Evolutionary conservation across 2,113 vertebrate species (phyloP), one percentile per base, ranked within the genome.

Genomic region (Vidua macroura): DNA sequence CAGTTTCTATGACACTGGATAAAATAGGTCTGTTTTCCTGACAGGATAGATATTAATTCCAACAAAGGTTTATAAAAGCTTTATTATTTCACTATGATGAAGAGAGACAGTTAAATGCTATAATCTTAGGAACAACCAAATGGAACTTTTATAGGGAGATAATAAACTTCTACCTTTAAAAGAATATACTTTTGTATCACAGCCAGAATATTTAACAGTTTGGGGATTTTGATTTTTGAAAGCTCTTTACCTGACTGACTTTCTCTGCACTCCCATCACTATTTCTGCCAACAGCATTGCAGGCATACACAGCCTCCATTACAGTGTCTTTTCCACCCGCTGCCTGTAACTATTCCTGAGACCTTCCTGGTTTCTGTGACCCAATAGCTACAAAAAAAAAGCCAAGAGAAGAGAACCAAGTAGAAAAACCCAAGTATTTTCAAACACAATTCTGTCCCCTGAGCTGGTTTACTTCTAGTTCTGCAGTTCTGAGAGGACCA

Each of bases 1-100:
- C 76, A 91, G 92, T 95, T 90, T 93, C 90, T 96, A 82, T 81
- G 69, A 83, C 83, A 87, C 81, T 90, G 90, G 56, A 81, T 95
- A 83, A 92, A 83, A 87, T 68, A 77, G 92, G 89, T 91, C 73
- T 96, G 48, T 77, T 90, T 92, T 82, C 60, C 68, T 73, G 83
- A 77, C 92, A 66, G 88, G 88, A 69, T 23, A 55, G 56, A 66
- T 88, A 72, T 46, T 73, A 51, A n/a, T 77, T 89, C 43, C 30
- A 80, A 64, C n/a, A 73, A 56, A 83, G 51, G 43, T 86, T 48
- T 73, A 43, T 78, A 70, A 69, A 66, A 86, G 49, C 33, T 89
- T 62, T 81, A 52, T 60, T 86, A 67, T 52, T 90, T 78, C 49
- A 37, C 46, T 49, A 28, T 84, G 72, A 90, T 25, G 59, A 92